Base-by-base conservation (phyloP, 2,797 vertebrate species). In the Phoebastria nigripes region DNA sequence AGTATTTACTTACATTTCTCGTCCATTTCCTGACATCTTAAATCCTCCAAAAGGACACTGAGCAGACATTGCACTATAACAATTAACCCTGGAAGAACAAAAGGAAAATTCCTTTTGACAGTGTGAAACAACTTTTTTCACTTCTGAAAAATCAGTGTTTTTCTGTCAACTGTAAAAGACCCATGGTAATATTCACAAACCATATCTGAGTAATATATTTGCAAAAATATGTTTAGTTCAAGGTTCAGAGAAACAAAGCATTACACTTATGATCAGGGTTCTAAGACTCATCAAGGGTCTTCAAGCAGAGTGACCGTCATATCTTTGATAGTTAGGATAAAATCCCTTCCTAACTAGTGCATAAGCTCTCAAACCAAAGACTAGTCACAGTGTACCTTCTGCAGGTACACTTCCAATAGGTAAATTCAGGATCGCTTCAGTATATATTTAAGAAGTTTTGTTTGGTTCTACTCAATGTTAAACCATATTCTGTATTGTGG, bases 21-120 rank as follows among this genome's bases (percentile, higher is more conserved):
- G 97, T 49, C 99, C 99, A 92, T 99, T 99, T 95, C 99, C 99
- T 89, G 99, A 99, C 99, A 99, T 99, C 96, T 99, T 99, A 97
- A 98, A 99, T 83, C 99, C 99, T 80, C 99, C 99, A 89, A 99
- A 99, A 19, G 99, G 98, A 91, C 97, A 97, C 49, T 99, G 99
- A 78, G 98, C 87, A 83, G 98, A 98, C 81, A 99, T 1, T 35
- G 98, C 97, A 65, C 98, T 98, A 22, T 99, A 99, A 94, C 99
- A 99, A 90, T 99, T 99, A 88, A 99, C 98, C 99, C 99, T 99
- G 49, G 37, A 96, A 97, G 25, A 94, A 92, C 1, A 84, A 37
- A 37, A 37, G 7, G 11, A 90, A 80, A 65, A 89, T 49, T 77
- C 74, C 2, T 66, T 93, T 65, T 72, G 12, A 73, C 13, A n/a